Conservation (phyloP, 2,888 invertebrate genomes). For the Helicoverpa assulta region DNA sequence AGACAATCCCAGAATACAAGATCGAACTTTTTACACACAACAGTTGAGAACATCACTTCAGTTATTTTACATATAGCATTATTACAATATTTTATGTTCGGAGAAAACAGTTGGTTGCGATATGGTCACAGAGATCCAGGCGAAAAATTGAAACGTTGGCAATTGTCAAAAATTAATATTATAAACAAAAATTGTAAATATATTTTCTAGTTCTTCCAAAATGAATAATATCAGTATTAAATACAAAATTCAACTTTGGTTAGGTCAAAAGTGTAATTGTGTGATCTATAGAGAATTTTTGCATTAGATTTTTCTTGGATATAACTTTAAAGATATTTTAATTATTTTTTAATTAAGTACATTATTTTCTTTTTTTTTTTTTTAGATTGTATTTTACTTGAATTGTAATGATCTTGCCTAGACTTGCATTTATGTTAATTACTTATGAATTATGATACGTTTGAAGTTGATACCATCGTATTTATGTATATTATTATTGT, state of each 20-base stretch:
- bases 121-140: conserved; percentile 87
- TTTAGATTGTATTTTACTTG: conserved; percentile 82
- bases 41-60: conserved; percentile 75
- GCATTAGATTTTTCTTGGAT: conserved; percentile 82
- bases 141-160: conserved; percentile 87
- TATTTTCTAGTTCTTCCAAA: conserved; percentile 90
- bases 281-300: conserved; percentile 88
- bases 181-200: conserved; percentile 85
- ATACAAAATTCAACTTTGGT: conserved; percentile 90
- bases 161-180: conserved; percentile 68
- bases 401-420: conserved; percentile 89
- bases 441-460: conserved; percentile 82
- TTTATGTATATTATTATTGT: conserved; percentile 89
- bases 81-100: conserved; percentile 62
- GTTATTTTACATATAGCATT: conserved; percentile 73
- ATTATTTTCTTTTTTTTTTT: conserved; percentile 74
- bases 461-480: conserved; percentile 90
- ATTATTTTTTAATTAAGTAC: conserved; percentile 72
- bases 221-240: conserved; percentile 88
- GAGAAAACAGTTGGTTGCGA: conserved; percentile 86
- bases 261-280: conserved; percentile 88
- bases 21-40: conserved; percentile 89
- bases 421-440: conserved; percentile 90
- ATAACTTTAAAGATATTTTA: conserved; percentile 81
- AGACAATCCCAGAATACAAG: conserved; percentile 90